Base-by-base conservation (phyloP, 2,113 vertebrate species). In the Otis tarda region DNA sequence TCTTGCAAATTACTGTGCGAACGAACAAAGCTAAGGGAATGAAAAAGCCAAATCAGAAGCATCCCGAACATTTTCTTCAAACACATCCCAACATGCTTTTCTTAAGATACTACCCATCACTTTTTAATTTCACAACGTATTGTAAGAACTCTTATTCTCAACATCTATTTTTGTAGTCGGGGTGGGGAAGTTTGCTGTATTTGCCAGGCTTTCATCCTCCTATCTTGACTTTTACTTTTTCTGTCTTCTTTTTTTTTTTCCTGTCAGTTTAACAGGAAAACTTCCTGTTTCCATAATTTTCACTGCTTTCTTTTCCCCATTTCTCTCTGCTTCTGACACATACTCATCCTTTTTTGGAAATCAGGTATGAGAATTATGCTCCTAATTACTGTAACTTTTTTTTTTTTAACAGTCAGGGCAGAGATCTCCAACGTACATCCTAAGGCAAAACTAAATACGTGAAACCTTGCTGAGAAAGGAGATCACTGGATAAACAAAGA, bases 121-220 rank as follows among this genome's bases (percentile, higher is more conserved):
- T 37, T 59, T 64, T 69, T 39, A 70, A 86, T 81, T 79, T 74
- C 84, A 65, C 65, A 33, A 61, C 21, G 30, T 35, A 85, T 89
- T 74, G 35, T 73, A 43, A 85, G 89, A 94, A 92, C n/a, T 89
- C 61, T 56, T 18, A 45, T n/a, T 94, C 81, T 92, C 91, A 94
- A 61, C 16, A 81, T 76, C 70, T 79, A 83, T 39, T 96, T 68
- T 95, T 92, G 94, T 55, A 86, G 90, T 52, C 64, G 76, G 52
- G 90, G 52, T 30, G 28, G 63, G 55, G 21, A 67, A 17, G 33
- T 30, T 89, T 96, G 93, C 87, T 93, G 86, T 93, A 97, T 94
- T 87, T 94, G 91, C 95, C 95, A 94, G 90, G 73, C 93, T 96
- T 96, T 96, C 91, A 83, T 89, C 24, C 47, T 25, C 24, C 87